These are phyloP conservation scores for Donacobius atricapilla DNA, from an alignment of 2,113 vertebrate genomes.

Conservation along the genomic window DNA sequence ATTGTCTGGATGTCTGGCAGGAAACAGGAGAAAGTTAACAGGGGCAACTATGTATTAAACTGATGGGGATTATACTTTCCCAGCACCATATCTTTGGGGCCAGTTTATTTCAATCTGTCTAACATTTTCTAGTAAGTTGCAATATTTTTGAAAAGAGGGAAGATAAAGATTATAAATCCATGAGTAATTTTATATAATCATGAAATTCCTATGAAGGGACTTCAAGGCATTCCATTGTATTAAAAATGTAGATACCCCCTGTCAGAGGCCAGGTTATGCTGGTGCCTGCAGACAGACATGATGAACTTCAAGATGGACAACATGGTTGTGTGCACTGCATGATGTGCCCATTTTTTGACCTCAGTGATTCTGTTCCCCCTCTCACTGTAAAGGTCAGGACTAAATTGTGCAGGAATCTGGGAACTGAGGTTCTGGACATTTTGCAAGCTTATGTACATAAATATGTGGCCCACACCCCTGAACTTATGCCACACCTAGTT, in stretches of 20 bases:
- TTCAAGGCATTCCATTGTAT: constrained; percentile 10
- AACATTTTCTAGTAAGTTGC: constrained; percentile 21
- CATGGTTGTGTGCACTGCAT: background rate
- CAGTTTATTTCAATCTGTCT: constrained; percentile 47
- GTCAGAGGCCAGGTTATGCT: background rate
- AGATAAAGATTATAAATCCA: constrained; percentile 3
- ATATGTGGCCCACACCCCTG: constrained; percentile 23
- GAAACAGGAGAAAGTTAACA: constrained; percentile 78
- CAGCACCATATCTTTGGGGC: constrained; percentile 48
- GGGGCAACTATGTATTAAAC: constrained; percentile 72
- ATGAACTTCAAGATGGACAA: background rate
- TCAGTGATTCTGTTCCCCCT: background rate
- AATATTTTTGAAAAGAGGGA: constrained; percentile 32
- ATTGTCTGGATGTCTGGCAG: constrained; percentile 87
- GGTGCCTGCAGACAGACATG: background rate
- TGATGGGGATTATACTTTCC: constrained; percentile 72
- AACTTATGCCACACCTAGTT: background rate
- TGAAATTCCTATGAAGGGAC: background rate
- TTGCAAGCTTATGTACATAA: background rate
- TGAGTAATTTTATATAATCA: background rate
- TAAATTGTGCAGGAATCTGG: background rate
- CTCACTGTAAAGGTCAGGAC: background rate
- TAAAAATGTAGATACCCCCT: background rate
- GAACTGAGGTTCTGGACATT: background rate
- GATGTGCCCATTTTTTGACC: background rate